A percentile compares a stretch with the other conserved stretches of the same genome.
phyloP scores from a whole-genome alignment of 2,797 vertebrate species.

The Anguilla megastoma region DNA sequence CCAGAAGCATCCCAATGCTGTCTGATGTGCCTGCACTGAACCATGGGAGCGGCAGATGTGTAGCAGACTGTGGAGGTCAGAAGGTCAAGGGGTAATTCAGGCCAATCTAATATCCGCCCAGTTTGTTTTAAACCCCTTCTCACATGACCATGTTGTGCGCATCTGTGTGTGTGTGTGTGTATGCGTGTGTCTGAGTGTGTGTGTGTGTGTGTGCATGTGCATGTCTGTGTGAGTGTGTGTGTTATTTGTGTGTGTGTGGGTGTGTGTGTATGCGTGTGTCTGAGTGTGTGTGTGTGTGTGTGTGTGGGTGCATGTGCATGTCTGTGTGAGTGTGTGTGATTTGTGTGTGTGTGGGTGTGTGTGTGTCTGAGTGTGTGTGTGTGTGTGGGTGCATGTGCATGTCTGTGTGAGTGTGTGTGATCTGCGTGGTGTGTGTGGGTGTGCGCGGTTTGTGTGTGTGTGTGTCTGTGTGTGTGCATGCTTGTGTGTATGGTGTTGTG shows the following conservation, averaged over 20 bases:
- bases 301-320: slow-evolving; percentile 11
- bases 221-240: slow-evolving; percentile 18
- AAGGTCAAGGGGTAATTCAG: not conserved
- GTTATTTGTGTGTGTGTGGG: no score
- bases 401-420: no score
- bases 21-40: not conserved
- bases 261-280: not conserved
- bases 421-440: no score
- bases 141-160: not conserved
- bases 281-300: slow-evolving; percentile 37
- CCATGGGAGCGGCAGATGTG: not conserved
- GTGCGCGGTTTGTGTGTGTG: not conserved
- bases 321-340: slow-evolving; percentile 17
- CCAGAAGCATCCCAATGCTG: not conserved
- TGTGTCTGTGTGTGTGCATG: slow-evolving; percentile 15
- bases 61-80: not conserved
- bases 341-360: not conserved
- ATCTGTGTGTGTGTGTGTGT: slow-evolving; percentile 37
- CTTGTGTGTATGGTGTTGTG: slow-evolving; percentile 24
- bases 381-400: slow-evolving; percentile 24
- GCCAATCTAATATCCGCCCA: not conserved
- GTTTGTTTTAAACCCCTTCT: slow-evolving; percentile 8
- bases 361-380: slow-evolving; percentile 33
- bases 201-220: slow-evolving; percentile 30
- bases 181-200: slow-evolving; percentile 1